A percentile compares a stretch with the other conserved stretches of the same genome.
phyloP scores from a whole-genome alignment of 2,797 vertebrate species.

The Rhyacichthys aspro region DNA sequence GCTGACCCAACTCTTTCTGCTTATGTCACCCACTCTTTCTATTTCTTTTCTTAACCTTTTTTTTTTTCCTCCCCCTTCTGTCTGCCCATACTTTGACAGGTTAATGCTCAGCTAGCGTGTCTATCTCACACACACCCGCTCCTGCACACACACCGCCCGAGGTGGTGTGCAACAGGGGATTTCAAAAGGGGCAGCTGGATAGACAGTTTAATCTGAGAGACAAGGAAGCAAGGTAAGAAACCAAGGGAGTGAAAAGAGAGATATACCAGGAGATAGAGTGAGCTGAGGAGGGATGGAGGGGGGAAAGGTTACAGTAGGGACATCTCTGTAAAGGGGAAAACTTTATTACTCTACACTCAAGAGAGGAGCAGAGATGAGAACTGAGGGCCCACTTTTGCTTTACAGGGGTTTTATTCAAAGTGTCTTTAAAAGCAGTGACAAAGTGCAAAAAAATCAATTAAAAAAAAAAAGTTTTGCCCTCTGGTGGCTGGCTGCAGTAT shows the following conservation, averaged over 20 bases:
- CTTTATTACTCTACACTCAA: constrained; percentile 44
- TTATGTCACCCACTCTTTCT: not conserved
- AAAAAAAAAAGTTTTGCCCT: constrained; percentile 1
- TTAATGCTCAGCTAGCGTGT: constrained; percentile 72
- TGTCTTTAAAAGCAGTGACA: constrained; percentile 13
- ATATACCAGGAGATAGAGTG: constrained; percentile 39
- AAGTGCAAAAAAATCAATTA: not conserved
- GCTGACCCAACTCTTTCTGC: constrained; percentile 27
- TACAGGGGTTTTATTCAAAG: constrained; percentile 23
- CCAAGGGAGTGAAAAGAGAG: constrained; percentile 29
- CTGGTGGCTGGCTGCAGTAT: not conserved
- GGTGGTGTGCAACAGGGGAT: constrained; percentile 68
- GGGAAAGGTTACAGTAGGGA: constrained; percentile 58
- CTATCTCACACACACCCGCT: constrained; percentile 38
- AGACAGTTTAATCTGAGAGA: constrained; percentile 74
- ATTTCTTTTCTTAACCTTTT: constrained; percentile 1
- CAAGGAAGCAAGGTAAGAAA: constrained; percentile 41
- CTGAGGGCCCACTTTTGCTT: constrained; percentile 23
- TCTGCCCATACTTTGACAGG: constrained; percentile 69
- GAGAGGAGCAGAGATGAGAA: constrained; percentile 20
- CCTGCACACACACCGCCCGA: constrained; percentile 42
- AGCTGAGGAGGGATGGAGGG: constrained; percentile 33
- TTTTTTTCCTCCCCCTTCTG: constrained; percentile 3
- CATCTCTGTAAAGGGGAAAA: constrained; percentile 42
- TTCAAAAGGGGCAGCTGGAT: constrained; percentile 66